Evolutionary conservation across 2,797 vertebrate genomes (phyloP).

Genomic region (Lindbergichthys nudifrons): DNA sequence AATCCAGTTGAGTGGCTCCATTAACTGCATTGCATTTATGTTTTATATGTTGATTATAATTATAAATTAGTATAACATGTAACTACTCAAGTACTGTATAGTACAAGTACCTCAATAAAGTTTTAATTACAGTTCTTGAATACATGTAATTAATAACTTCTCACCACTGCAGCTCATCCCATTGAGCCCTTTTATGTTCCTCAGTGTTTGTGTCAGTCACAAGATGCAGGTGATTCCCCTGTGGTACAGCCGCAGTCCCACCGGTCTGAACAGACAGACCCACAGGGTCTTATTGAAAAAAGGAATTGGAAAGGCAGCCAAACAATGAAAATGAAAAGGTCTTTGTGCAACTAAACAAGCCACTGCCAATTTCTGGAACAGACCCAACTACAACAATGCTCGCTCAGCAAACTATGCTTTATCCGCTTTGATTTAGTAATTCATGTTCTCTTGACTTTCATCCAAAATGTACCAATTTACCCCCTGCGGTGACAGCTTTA

Average conservation of each 20-base stretch:
- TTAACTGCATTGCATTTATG: background rate
- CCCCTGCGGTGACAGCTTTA: conserved; percentile 35
- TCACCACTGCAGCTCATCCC: conserved; percentile 27
- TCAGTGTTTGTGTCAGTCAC: conserved; percentile 56
- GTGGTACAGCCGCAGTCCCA: conserved; percentile 50
- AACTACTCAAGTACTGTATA: background rate
- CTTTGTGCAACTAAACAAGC: conserved; percentile 48
- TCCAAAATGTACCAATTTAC: conserved; percentile 54
- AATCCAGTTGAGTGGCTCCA: background rate
- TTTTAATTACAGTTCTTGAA: background rate
- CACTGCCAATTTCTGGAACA: conserved; percentile 41
- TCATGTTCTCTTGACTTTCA: conserved; percentile 49
- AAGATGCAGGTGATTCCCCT: conserved; percentile 60
- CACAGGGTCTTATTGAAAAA: conserved; percentile 41
- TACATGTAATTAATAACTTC: conserved; percentile 6
- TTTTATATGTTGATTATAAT: too few species aligned
- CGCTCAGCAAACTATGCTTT: conserved; percentile 49
- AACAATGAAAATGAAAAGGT: conserved; percentile 49
- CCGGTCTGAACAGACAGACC: conserved; percentile 45
- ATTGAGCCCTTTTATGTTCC: conserved; percentile 23
- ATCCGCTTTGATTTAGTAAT: conserved; percentile 59
- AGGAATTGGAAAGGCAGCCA: conserved; percentile 32
- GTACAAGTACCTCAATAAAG: background rate
- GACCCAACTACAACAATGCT: conserved; percentile 44
- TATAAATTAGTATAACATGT: background rate